Percentiles rank a stretch among this genome's conserved stretches.
These are phyloP conservation scores for Aquatica leii DNA, from an alignment of 2,888 invertebrate genomes.

Conservation along the genomic window DNA sequence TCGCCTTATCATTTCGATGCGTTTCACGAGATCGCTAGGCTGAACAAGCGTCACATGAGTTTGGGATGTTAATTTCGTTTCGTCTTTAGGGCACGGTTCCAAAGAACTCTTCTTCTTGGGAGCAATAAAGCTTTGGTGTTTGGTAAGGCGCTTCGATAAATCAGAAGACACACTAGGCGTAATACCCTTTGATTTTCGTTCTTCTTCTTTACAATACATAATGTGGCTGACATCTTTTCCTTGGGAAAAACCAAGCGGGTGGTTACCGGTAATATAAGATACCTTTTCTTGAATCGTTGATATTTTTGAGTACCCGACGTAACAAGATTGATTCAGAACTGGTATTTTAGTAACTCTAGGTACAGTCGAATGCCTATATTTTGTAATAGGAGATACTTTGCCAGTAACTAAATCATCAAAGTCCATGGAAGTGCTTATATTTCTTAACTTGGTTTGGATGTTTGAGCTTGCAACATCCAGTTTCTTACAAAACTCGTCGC, in stretches of 20 bases:
- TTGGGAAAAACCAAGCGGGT: no score
- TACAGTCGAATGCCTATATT: not conserved
- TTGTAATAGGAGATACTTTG: no score
- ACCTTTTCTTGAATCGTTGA: not conserved
- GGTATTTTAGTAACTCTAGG: not conserved
- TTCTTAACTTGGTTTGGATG: not conserved
- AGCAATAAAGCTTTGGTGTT: no score
- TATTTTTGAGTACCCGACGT: constrained; percentile 1
- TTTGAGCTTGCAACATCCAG: no score
- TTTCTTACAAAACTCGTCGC: no score
- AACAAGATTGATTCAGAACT: not conserved
- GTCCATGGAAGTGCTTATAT: not conserved
- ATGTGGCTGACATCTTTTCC: no score
- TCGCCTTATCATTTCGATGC: constrained; percentile 10
- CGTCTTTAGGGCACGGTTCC: not conserved
- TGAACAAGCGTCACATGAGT: not conserved
- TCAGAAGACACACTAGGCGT: no score
- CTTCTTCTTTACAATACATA: no score
- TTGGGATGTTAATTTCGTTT: not conserved
- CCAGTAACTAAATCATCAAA: not conserved
- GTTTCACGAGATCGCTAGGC: constrained; percentile 7
- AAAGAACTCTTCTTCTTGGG: no score
- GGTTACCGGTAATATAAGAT: not conserved
- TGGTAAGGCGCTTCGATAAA: no score
- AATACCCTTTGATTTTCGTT: no score